Evolutionary conservation across 2,113 vertebrate species (phyloP).

Genomic region (Vombatus ursinus): DNA sequence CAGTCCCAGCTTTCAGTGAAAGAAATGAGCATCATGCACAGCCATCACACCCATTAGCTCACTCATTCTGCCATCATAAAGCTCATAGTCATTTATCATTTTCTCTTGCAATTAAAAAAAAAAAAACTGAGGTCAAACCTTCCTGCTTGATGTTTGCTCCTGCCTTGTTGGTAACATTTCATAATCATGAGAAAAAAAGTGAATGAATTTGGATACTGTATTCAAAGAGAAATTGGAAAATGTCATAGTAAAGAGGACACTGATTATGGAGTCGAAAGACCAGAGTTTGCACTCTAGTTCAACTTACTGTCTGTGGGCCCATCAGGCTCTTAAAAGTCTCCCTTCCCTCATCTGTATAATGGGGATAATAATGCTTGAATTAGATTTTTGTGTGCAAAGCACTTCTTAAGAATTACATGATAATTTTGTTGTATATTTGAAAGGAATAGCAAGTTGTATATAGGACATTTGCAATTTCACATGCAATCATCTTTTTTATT

Average conservation of each 20-base stretch:
- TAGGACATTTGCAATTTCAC: neutral
- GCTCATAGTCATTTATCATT: neutral
- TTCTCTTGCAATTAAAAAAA: neutral
- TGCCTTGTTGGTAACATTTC: constrained; percentile 8
- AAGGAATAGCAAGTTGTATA: neutral
- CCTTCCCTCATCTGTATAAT: neutral
- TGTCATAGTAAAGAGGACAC: neutral
- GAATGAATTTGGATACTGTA: neutral
- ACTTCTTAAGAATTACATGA: neutral
- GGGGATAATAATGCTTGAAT: neutral
- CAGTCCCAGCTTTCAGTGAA: neutral
- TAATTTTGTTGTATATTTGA: too few relatives aligned
- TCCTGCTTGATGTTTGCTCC: constrained; percentile 7
- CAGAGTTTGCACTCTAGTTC: neutral
- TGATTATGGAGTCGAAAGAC: neutral
- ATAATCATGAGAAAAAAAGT: neutral
- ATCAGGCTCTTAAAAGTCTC: neutral
- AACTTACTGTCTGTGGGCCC: neutral
- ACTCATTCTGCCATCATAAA: constrained; percentile 26
- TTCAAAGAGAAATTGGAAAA: neutral
- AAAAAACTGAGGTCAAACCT: constrained; percentile 38
- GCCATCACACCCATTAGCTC: neutral
- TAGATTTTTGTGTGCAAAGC: neutral
- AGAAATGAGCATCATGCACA: constrained; percentile 1
- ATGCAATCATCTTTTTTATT: neutral